phyloP scores from a whole-genome alignment of 2,797 vertebrate species.

The Numenius phaeopus region DNA sequence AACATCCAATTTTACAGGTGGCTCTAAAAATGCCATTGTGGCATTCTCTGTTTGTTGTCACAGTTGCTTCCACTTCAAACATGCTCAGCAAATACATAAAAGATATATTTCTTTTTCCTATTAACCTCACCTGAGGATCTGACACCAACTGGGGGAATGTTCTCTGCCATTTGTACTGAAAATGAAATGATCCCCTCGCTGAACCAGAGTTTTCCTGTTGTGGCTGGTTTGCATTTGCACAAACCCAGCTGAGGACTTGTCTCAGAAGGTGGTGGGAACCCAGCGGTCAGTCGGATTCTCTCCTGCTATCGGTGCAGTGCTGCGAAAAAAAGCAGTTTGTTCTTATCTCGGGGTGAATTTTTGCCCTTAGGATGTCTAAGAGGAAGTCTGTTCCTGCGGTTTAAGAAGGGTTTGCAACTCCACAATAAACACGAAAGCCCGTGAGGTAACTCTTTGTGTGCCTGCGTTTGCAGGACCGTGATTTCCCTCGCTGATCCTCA shows the following conservation, averaged over 20 bases:
- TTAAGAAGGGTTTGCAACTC: background rate
- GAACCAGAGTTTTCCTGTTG: background rate
- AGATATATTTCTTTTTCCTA: fast-evolving
- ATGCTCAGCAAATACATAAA: background rate
- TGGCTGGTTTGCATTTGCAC: background rate
- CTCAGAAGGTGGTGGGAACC: background rate
- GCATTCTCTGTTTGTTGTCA: background rate
- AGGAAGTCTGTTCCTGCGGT: background rate
- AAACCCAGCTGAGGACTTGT: background rate
- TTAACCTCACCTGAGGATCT: background rate
- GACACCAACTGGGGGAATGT: background rate
- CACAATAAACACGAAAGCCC: background rate
- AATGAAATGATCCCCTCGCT: background rate
- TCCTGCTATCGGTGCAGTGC: background rate
- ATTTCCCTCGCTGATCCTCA: background rate
- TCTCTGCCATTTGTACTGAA: background rate
- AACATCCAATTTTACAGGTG: background rate
- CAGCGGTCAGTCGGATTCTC: background rate
- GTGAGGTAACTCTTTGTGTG: background rate
- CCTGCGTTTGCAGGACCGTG: background rate
- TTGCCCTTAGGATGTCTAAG: background rate
- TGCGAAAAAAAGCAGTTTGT: background rate
- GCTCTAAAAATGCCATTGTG: background rate
- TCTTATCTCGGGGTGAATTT: background rate
- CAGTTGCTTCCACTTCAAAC: background rate